Base-by-base conservation (phyloP, 64 coral and sea anemone genomes). In the Stichodactyla mertensii region DNA sequence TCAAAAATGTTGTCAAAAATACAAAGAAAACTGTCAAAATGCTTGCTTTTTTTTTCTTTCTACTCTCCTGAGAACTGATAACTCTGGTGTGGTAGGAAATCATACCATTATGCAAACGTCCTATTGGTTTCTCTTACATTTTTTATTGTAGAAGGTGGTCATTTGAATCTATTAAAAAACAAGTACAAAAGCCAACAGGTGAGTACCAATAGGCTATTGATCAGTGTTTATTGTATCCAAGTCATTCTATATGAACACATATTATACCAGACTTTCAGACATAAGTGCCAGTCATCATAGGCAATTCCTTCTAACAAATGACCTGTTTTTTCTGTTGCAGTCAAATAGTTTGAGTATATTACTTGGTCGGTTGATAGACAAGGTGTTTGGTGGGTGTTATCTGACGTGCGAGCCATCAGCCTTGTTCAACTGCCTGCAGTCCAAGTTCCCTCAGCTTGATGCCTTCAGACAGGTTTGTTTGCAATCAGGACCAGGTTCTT, bases 341-440 rank as follows among this genome's bases (percentile, higher is more conserved):
- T 71, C 92, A 67, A 55, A 26, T 59, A 89, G 83, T 16, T 55
- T 95, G 15, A 86, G 93, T 58, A 56, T 74, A 31, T 7, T 64
- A 18, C 57, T 82, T 89, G 89, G 86, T 45, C 86, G 88, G 7
- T 51, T 95, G n/a, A 91, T 95, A 69, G 89, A 87, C 27, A 92
- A 95, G 55, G 93, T 95, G 4, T 95, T 85, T 89, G 92, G 93
- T 92, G 93, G 93, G 0, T 92, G 57, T 54, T 95, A 92, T 27
- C 74, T 86, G 14, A 83, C 87, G 10, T 95, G 93, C 51, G 93
- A 95, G 55, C 93, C 93, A 9, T 92, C 89, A 23, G 87, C 83
- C 11, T 88, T 95, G 11, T 95, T 91, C 83, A 83, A 23, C 16
- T 83, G 64, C 12, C 79, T 92, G 19, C 90, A 85, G 52, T 54